phyloP scores from a whole-genome alignment of 1,140 invertebrate genomes.

The Agraylea sexmaculata region DNA sequence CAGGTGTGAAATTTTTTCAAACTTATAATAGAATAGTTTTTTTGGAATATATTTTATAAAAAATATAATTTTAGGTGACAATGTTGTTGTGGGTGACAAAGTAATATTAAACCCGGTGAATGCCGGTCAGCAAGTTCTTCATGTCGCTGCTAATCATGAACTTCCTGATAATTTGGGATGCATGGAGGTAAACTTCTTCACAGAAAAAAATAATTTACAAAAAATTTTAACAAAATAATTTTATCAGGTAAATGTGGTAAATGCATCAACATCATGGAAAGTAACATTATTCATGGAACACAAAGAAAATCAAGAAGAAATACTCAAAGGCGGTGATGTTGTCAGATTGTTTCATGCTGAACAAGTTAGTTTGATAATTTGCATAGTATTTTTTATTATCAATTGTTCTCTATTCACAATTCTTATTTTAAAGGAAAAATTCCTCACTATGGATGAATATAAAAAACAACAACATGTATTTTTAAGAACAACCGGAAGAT shows the following conservation, averaged over 20 bases:
- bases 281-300: constrained; percentile 94
- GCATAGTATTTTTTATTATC: neutral
- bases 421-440: constrained; percentile 74
- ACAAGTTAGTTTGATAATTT: constrained; percentile 23
- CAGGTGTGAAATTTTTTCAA: constrained; percentile 26
- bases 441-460: constrained; percentile 97
- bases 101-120: constrained; percentile 95
- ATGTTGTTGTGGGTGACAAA: constrained; percentile 96
- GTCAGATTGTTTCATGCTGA: constrained; percentile 98
- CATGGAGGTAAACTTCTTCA: constrained; percentile 73
- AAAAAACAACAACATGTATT: constrained; percentile 85
- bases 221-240: no score
- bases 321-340: constrained; percentile 95
- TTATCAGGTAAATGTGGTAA: constrained; percentile 79
- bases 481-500: constrained; percentile 75
- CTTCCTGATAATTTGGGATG: constrained; percentile 88
- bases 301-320: constrained; percentile 89
- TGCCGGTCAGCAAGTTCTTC: constrained; percentile 86
- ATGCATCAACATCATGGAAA: constrained; percentile 94
- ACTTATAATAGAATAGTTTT: neutral
- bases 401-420: neutral
- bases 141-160: constrained; percentile 87
- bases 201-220: no score
- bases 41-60: neutral
- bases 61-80: constrained; percentile 60